phyloP scores from a whole-genome alignment of 2,113 vertebrate species.

The Alligator mississippiensis region DNA sequence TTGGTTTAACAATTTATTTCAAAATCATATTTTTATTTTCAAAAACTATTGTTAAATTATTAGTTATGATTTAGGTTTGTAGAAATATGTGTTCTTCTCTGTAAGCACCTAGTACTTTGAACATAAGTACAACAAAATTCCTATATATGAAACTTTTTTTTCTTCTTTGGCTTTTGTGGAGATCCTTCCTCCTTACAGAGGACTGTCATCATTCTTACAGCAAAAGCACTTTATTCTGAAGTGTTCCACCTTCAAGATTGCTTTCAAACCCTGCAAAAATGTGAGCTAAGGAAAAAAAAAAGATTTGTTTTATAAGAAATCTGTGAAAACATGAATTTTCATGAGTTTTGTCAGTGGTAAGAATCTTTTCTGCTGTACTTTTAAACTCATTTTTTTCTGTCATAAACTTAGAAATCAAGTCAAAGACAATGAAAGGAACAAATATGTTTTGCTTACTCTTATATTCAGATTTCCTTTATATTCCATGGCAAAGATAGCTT shows the following conservation, averaged over 20 bases:
- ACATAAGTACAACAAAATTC: neutral
- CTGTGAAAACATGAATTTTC: neutral
- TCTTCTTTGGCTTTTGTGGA: neutral
- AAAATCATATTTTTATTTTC: neutral
- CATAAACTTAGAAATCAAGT: neutral
- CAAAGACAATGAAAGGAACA: neutral
- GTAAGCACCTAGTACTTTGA: neutral
- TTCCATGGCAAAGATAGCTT: neutral
- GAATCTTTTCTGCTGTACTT: neutral
- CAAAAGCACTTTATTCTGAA: rapidly evolving
- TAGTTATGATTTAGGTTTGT: neutral
- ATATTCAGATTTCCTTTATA: neutral
- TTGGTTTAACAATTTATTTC: neutral
- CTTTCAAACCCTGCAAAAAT: neutral
- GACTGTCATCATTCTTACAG: rapidly evolving
- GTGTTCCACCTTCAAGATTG: neutral
- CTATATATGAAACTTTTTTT: neutral
- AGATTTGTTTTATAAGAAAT: neutral
- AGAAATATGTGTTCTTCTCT: neutral
- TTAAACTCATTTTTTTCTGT: neutral
- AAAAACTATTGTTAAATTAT: rapidly evolving
- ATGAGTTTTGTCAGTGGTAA: neutral
- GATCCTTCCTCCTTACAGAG: neutral
- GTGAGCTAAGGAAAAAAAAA: neutral
- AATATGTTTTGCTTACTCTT: neutral